A percentile compares a stretch with the other conserved stretches of the same genome.
These are phyloP conservation scores for Etheostoma perlongum DNA, from an alignment of 2,797 vertebrate genomes.

Conservation along the genomic window DNA sequence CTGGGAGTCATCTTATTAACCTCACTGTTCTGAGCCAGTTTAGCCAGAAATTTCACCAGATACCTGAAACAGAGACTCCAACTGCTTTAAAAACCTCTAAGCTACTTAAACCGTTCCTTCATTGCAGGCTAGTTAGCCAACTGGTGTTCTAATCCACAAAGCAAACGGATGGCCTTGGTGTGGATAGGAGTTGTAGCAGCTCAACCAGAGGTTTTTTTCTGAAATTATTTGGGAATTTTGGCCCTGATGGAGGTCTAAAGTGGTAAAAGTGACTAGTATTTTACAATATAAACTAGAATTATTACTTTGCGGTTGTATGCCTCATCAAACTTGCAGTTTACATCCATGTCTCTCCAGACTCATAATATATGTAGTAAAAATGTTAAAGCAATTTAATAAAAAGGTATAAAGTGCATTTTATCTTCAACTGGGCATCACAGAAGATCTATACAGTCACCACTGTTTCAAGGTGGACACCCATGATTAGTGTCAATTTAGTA, in stretches of 20 bases:
- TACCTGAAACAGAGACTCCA: slow-evolving; percentile 86
- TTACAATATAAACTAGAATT: not conserved
- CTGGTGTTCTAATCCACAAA: not conserved
- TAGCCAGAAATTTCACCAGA: slow-evolving; percentile 97
- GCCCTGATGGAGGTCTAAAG: too few species aligned
- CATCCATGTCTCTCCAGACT: too few species aligned
- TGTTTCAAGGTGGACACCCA: too few species aligned
- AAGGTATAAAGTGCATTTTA: too few species aligned
- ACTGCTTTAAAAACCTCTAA: not conserved
- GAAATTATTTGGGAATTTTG: not conserved
- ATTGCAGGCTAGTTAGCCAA: not conserved
- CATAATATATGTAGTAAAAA: too few species aligned
- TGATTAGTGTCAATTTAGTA: too few species aligned
- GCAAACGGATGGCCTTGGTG: not conserved
- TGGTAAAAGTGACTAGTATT: not conserved
- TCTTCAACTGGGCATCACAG: too few species aligned
- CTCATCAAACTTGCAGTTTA: too few species aligned
- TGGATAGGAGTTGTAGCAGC: too few species aligned
- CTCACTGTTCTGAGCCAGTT: slow-evolving; percentile 94
- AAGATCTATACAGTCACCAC: too few species aligned
- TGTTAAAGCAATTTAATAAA: too few species aligned
- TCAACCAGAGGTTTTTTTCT: not conserved
- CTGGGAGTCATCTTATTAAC: slow-evolving; percentile 98
- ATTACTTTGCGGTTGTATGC: too few species aligned
- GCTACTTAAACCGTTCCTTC: not conserved